phyloP scores from a whole-genome alignment of 2,797 vertebrate genomes.

The Sus cebifrons region DNA sequence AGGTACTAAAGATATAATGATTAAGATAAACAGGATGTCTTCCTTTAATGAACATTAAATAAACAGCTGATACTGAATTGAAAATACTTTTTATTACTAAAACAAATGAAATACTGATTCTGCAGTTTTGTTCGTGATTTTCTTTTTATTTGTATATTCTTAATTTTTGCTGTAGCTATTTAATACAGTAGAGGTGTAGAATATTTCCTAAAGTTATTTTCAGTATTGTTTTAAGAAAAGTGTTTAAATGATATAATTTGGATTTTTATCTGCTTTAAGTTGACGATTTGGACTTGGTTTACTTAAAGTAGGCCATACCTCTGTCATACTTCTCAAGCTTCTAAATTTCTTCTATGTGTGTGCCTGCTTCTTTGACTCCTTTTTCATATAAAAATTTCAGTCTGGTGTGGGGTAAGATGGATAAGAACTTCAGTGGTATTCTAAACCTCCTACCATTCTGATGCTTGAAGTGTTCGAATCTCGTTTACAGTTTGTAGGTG shows the following conservation, averaged over 20 bases:
- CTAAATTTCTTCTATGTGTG: background rate
- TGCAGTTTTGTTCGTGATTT: slow-evolving; percentile 59
- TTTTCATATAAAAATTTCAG: slow-evolving; percentile 47
- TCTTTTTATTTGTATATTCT: background rate
- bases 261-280: slow-evolving; percentile 46
- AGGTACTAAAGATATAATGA: background rate
- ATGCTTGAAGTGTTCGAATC: slow-evolving; percentile 27
- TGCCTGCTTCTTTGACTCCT: slow-evolving; percentile 5
- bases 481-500: background rate
- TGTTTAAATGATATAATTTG: slow-evolving; percentile 30
- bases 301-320: slow-evolving; percentile 1
- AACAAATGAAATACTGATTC: slow-evolving; percentile 30
- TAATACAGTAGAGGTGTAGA: background rate
- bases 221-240: slow-evolving; percentile 56
- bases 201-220: slow-evolving; percentile 18
- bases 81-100: slow-evolving; percentile 55
- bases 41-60: slow-evolving; percentile 36
- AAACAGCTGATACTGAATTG: background rate
- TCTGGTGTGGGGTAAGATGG: background rate
- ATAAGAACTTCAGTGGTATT: slow-evolving; percentile 14
- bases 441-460: background rate
- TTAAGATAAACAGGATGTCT: background rate
- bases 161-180: slow-evolving; percentile 51
- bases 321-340: slow-evolving; percentile 30
- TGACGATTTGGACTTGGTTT: slow-evolving; percentile 38